These are phyloP conservation scores for Telmatochromis brachygnathus DNA, from an alignment of 2,113 vertebrate genomes.

Conservation along the genomic window DNA sequence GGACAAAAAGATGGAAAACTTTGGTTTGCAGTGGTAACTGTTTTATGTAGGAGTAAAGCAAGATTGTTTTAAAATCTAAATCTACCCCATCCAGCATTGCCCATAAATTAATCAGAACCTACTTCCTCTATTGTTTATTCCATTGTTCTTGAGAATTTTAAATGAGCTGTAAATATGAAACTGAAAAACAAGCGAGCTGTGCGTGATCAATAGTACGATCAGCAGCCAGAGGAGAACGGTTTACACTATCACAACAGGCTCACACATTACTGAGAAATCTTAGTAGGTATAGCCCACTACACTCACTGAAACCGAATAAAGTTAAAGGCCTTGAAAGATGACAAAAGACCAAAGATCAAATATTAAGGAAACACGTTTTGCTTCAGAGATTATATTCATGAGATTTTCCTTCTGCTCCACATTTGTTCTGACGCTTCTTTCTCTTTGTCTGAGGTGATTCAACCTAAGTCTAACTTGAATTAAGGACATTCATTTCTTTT, in stretches of 20 bases:
- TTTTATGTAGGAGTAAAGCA: background rate
- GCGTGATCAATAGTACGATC: background rate
- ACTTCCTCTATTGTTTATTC: background rate
- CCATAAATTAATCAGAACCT: background rate
- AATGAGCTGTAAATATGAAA: background rate
- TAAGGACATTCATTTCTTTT: background rate
- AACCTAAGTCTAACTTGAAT: background rate
- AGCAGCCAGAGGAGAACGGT: background rate
- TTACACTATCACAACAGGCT: conserved; percentile 5
- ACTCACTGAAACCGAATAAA: conserved; percentile 7
- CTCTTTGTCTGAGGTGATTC: background rate
- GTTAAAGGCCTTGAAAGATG: conserved; percentile 6
- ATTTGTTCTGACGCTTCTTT: background rate
- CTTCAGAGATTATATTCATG: background rate
- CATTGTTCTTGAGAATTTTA: background rate
- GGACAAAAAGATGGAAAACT: background rate
- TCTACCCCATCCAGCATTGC: background rate
- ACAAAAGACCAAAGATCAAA: conserved; percentile 24
- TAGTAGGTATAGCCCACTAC: background rate
- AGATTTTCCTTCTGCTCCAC: background rate
- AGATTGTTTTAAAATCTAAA: background rate
- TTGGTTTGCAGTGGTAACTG: background rate
- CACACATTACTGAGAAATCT: background rate
- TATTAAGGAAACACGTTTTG: background rate
- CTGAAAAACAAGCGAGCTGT: background rate